Evolutionary conservation across 2,797 vertebrate species (phyloP).

Genomic region (Crocidura indochinensis): DNA sequence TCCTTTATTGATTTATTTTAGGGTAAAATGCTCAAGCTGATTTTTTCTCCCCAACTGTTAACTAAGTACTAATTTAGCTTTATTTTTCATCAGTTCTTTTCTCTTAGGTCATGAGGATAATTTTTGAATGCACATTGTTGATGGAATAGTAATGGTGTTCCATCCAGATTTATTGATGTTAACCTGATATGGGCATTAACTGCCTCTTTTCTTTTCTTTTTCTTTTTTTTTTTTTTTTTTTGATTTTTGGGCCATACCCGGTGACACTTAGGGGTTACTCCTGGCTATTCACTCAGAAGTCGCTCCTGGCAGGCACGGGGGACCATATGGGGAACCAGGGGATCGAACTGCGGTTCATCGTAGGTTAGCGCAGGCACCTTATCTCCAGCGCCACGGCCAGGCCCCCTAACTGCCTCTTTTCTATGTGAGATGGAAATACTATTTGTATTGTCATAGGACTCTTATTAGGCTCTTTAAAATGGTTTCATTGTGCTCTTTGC

Average conservation of each 20-base stretch:
- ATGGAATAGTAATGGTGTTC: background rate
- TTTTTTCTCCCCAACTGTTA: background rate
- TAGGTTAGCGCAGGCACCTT: too few relatives aligned
- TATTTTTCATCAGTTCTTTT: background rate
- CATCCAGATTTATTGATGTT: conserved; percentile 7
- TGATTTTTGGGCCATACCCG: too few relatives aligned
- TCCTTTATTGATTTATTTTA: conserved; percentile 24
- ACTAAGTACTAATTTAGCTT: too few relatives aligned
- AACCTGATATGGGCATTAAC: conserved; percentile 12
- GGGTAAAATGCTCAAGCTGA: background rate
- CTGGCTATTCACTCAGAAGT: too few relatives aligned
- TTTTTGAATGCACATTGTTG: conserved; percentile 1
- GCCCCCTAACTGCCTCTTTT: conserved; percentile 29
- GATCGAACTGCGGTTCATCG: too few relatives aligned
- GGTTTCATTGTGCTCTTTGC: background rate
- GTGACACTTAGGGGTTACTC: too few relatives aligned
- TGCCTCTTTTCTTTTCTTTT: conserved; percentile 10
- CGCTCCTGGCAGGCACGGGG: too few relatives aligned
- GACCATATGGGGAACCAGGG: too few relatives aligned
- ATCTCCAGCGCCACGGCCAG: too few relatives aligned
- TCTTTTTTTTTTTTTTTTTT: too few relatives aligned
- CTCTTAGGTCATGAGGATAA: background rate
- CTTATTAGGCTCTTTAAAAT: background rate
- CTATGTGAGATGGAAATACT: background rate
- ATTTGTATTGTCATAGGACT: background rate